Evolutionary conservation across 2,797 vertebrate genomes (phyloP), one percentile per base, ranked within the genome.

Genomic region (Enteromius radiatus): DNA sequence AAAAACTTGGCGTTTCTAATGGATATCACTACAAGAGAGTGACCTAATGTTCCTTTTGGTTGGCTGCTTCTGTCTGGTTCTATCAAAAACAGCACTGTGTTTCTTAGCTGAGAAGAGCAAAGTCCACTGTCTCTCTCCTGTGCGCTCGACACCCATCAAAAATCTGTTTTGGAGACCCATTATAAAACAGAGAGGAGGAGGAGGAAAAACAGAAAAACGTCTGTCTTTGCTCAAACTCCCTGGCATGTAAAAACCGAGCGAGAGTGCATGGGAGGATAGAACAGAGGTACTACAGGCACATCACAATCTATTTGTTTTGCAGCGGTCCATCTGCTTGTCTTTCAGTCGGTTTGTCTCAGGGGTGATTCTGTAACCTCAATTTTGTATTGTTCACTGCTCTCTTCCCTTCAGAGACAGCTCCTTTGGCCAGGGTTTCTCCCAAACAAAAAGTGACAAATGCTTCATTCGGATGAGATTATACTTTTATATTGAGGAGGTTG

Each of bases 1-100:
- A 79, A 92, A 92, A 89, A 89, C 91, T 89, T 89, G 31, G 14
- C 21, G 78, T 41, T 73, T 77, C 82, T 83, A 81, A 82, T 87
- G 74, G 81, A 80, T 49, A 87, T 82, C 67, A 71, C 49, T 76
- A 73, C 69, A 52, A 67, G 61, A 80, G 87, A 84, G 68, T 77
- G 85, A 38, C 70, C 79, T 43, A 33, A 84, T 84, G 80, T 87
- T 80, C 82, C 47, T 80, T 88, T 84, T 85, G 43, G 81, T 80
- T 78, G 83, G 82, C 75, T 87, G 81, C 90, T 74, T 80, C 73
- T 85, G 79, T 79, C 77, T 80, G 78, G 83, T 82, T 80, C 87
- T 26, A 85, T 85, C 70, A 85, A 77, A 80, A 64, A 47, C 45
- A 76, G 75, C 65, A 54, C 47, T 33, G 45, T 59, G 9, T 65